Conservation (phyloP, 92 coral and sea anemone genomes). For the Epizoanthus stellaris region DNA sequence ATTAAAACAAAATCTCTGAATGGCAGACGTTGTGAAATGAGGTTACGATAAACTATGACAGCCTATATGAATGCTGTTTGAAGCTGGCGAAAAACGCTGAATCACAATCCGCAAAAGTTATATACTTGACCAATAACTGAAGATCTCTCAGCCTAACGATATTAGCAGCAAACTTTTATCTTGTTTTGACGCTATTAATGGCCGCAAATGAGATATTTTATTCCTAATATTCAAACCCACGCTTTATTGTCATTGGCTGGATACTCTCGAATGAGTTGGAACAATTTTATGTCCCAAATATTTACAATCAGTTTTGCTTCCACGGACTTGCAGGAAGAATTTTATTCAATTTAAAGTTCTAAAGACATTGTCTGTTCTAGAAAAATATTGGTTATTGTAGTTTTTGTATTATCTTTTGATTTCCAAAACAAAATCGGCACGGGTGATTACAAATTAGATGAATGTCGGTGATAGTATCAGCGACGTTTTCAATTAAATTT, state of each 20-base stretch:
- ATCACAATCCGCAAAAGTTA: not conserved
- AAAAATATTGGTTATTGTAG: not conserved
- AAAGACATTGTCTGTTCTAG: not conserved
- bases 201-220: constrained; percentile 13
- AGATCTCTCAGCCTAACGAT: not conserved
- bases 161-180: not conserved
- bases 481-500: constrained; percentile 44
- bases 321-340: not conserved
- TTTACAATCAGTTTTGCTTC: not conserved
- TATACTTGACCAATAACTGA: not conserved
- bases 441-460: not conserved
- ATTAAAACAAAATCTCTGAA: not conserved
- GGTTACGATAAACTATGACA: not conserved
- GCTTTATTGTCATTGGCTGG: constrained; percentile 17
- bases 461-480: constrained; percentile 6
- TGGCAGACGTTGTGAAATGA: not conserved
- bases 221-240: not conserved
- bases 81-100: not conserved
- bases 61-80: not conserved
- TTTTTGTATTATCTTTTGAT: not conserved
- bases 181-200: constrained; percentile 19
- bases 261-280: not conserved
- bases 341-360: not conserved
- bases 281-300: not conserved
- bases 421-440: not conserved